Percentiles rank a stretch among this genome's conserved stretches.
Conservation (phyloP, 2,113 vertebrate genomes). For the Campylomormyrus tamandua region DNA sequence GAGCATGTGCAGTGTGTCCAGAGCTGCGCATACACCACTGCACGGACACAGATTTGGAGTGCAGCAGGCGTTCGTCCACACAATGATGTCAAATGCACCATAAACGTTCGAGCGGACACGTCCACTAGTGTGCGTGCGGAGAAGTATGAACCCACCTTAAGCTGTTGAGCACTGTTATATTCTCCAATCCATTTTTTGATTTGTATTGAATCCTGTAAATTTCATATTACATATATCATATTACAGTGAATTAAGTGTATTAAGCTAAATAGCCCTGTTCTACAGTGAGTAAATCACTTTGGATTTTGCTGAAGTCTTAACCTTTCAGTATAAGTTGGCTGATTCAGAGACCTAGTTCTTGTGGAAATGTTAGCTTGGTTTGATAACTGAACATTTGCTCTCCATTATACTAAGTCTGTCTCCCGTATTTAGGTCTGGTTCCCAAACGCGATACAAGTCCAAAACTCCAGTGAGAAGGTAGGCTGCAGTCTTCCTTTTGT, state of each 20-base stretch:
- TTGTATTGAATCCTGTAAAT: neutral
- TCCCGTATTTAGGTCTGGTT: slow-evolving; percentile 54
- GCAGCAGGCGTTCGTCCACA: too few relatives aligned
- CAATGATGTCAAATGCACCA: too few relatives aligned
- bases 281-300: neutral
- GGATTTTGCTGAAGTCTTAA: neutral
- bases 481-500: neutral
- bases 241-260: neutral
- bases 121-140: too few relatives aligned
- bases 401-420: neutral
- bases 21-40: neutral
- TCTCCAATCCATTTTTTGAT: neutral
- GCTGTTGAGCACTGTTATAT: neutral
- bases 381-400: neutral
- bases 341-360: neutral
- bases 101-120: too few relatives aligned
- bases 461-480: slow-evolving; percentile 51
- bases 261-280: neutral
- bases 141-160: neutral
- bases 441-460: slow-evolving; percentile 57
- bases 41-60: too few relatives aligned
- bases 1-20: neutral
- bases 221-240: neutral
- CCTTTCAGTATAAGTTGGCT: neutral
- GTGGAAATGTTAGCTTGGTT: neutral